Base-by-base conservation (phyloP, 2,113 vertebrate species). In the Platysteira castanea region DNA sequence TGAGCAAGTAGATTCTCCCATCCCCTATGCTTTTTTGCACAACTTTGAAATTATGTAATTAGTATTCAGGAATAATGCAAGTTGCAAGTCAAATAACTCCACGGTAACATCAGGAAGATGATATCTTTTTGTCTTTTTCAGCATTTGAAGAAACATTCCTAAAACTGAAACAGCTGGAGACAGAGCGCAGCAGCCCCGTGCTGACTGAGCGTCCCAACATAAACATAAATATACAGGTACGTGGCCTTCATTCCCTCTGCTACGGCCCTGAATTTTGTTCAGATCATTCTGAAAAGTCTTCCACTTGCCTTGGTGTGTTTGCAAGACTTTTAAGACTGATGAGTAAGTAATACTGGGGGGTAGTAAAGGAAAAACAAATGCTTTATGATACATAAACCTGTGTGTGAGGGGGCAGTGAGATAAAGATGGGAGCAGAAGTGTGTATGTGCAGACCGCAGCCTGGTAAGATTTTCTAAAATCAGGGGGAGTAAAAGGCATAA, bases 171-270 rank as follows among this genome's bases (percentile, higher is more conserved):
- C 98, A 99, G 82, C 95, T 99, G 94, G 98, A 99, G 87, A 68
- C 97, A 53, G 98, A 99, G 76, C 26, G 16, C 78, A 97, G 77
- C 79, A 97, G 82, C 61, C 89, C 98, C 0, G 33, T 96, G 56
- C 95, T 65, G 0, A 11, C 81, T 2, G 71, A 98, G 39, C 96
- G 31, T 94, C 97, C 98, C 74, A 98, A 97, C 2, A 1, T 98
- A 63, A 99, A 98, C 41, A 81, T 99, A 68, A 99, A 99, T 2
- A 10, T 99, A 35, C 99, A 99, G 99, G 99, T 99, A 97, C 47
- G 60, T 24, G 23, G 12, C 18, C 42, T 59, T 78, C 35, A 8
- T 64, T 59, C 30, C 28, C 86, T 11, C 16, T 73, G 37, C 37
- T 52, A 13, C 2, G 0, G 15, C 37, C 3, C 41, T 75, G 39